Base-by-base conservation (phyloP, 2,888 invertebrate species). In the Drosophila birchii region DNA sequence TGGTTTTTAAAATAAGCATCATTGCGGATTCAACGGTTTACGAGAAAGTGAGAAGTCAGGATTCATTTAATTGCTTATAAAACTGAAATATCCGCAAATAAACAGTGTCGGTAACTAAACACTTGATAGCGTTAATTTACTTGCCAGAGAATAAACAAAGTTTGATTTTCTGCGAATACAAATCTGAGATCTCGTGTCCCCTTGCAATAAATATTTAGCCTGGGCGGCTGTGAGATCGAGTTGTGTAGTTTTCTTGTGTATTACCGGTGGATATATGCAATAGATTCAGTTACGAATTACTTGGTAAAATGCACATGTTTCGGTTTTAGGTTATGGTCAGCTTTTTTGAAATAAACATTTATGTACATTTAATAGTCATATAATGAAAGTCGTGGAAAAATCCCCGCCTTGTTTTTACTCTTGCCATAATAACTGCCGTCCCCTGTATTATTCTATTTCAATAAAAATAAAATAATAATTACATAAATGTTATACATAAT, bases 131-230 rank as follows among this genome's bases (percentile, higher is more conserved):
- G 34, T 36, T 36, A 11, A 36, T 51, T 36, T 16, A 20, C 16
- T 23, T 23, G 3, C 6, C 36, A 36, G 14, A 11, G 11, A 53
- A 23, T 36, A 53, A 36, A 36, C 51, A 44, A 16, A 16, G 16
- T 16, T 43, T 32, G 14, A 43, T 20, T 16, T 57, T 44, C 56
- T 32, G 44, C 57, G 45, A 57, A 44, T 16, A 23, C 8, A 57
- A 34, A 34, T 16, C 20, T 16, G 16, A 57, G 20, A 62, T 14
- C 1, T 14, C 1, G 51, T 51, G 34, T 34, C 34, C 14, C 20
- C 14, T 51, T 51, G 20, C 34, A 51, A 51, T 34, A 51, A 51
- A 34, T 51, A 20, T 34, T 51, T 16, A 20, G 34, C 20, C 20
- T 23, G 23, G 23, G 16, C 20, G 18, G 34, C 20, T 51, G 20